phyloP scores from a whole-genome alignment of 2,888 invertebrate genomes.

The Erpobdella octoculata region DNA sequence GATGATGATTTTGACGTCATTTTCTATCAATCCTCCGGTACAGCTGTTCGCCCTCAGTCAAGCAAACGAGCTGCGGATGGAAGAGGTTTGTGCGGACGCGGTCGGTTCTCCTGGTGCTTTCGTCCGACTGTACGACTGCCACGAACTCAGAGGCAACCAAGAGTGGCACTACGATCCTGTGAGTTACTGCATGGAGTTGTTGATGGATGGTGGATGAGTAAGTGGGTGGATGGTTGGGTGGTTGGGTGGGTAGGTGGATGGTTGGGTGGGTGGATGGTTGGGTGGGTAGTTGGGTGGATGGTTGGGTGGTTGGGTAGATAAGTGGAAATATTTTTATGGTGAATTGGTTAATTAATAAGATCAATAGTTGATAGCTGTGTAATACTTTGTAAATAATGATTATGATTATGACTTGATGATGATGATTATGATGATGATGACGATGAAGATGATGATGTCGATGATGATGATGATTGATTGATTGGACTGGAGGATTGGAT shows the following conservation, averaged over 20 bases:
- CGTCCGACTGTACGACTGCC: slow-evolving; percentile 44
- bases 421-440: neutral
- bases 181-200: neutral
- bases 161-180: slow-evolving; percentile 50
- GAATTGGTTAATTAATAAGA: no score
- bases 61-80: slow-evolving; percentile 46
- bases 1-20: neutral
- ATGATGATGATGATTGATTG: slow-evolving; percentile 3
- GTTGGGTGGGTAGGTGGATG: no score
- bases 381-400: neutral
- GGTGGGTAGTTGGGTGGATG: no score
- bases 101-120: slow-evolving; percentile 38
- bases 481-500: neutral
- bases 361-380: no score
- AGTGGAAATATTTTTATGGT: no score
- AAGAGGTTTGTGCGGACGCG: slow-evolving; percentile 46
- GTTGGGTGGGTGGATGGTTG: no score
- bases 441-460: neutral
- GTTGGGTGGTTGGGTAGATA: no score
- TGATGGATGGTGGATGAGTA: neutral
- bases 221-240: no score
- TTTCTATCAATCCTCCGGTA: neutral
- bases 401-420: neutral
- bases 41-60: slow-evolving; percentile 49
- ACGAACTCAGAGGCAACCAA: slow-evolving; percentile 42